phyloP scores from a whole-genome alignment of 2,113 vertebrate species.

The Psammodynastes pulverulentus region DNA sequence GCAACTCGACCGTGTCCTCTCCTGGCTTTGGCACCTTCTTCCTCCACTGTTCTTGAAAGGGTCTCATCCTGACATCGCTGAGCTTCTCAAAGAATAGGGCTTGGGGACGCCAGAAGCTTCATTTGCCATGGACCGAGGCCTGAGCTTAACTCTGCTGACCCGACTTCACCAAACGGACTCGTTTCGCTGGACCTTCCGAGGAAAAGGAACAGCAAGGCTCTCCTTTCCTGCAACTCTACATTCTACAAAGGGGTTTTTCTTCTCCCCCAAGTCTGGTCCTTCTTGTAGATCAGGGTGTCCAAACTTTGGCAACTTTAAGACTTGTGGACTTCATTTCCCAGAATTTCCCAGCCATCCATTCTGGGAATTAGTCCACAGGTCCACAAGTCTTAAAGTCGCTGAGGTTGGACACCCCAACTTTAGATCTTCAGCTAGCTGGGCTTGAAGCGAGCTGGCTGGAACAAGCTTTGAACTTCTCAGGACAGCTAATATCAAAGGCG shows the following conservation, averaged over 20 bases:
- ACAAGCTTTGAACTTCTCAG: neutral
- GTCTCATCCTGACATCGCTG: neutral
- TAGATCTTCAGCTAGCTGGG: neutral
- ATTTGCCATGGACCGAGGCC: neutral
- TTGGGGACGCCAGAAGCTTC: neutral
- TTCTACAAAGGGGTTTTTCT: neutral
- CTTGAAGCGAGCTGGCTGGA: neutral
- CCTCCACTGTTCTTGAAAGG: constrained; percentile 9
- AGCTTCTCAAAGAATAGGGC: neutral
- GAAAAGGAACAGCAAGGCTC: neutral
- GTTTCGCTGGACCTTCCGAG: neutral
- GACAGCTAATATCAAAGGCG: neutral
- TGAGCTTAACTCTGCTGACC: neutral
- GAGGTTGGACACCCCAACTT: neutral
- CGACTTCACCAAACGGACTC: neutral
- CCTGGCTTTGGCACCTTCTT: neutral
- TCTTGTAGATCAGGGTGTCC: neutral
- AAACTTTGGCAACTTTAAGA: neutral
- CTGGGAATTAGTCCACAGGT: neutral
- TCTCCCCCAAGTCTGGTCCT: neutral
- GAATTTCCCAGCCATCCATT: no score
- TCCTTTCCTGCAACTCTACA: neutral
- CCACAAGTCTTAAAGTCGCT: neutral
- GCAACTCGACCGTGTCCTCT: neutral
- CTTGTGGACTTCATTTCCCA: neutral